Base-by-base conservation (phyloP, 2,797 vertebrate genomes). In the Hylomyscus alleni region DNA sequence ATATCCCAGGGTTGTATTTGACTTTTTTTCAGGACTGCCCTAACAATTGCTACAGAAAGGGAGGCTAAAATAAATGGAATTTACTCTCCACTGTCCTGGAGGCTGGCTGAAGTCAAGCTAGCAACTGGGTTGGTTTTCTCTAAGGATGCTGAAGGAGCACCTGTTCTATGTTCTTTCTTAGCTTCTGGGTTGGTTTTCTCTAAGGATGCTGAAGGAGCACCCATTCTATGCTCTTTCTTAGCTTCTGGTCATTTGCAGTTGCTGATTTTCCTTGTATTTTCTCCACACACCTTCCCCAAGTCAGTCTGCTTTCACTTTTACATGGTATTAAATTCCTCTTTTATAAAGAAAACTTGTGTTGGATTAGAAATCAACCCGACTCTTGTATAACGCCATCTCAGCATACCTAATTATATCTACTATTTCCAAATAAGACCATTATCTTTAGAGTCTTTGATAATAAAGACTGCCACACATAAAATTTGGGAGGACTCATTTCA, bases 391-490 rank as follows among this genome's bases (percentile, higher is more conserved):
- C 10, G 56, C 67, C 34, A 34, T 73, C 50, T 60, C 31, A 76
- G 47, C 37, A 56, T 78, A 62, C 77, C 24, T 91, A 62, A 73
- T 75, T 78, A 26, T 13, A 77, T 26, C 4, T 89, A 10, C 31
- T 80, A 47, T 86, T 88, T 82, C n/a, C 67, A 85, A 89, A 62
- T n/a, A 87, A 90, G 44, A 17, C 40, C 6, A 89, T 44, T 89
- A 52, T 83, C 17, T 89, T 67, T 44, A 56, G 85, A 88, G 26
- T 65, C n/a, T 13, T 31, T 50, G 4, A 31, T 34, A 29, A 26
- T 90, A 62, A 77, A n/a, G 58, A 58, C 3, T 58, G 60, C 47
- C 13, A 94, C 12, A 12, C 2, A 20, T 34, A 34, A 31, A 73
- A n/a, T 72, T 91, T 34, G 37, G 20, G 17, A 50, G 5, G 2